These are phyloP conservation scores for Clunio marinus DNA, from an alignment of 2,888 invertebrate genomes.

Conservation along the genomic window DNA sequence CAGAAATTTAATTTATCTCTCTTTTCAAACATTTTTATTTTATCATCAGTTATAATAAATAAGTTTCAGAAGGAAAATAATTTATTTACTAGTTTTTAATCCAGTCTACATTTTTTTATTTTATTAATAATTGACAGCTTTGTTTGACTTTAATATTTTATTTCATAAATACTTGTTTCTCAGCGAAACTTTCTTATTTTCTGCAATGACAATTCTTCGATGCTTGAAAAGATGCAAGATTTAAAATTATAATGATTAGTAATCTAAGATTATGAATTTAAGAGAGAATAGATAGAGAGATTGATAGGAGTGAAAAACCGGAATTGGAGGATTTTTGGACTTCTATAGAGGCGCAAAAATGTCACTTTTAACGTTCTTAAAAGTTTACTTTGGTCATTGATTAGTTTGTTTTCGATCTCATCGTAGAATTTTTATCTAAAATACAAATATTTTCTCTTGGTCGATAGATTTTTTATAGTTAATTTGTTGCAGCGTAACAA, in stretches of 20 bases:
- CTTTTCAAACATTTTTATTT: too few relatives aligned
- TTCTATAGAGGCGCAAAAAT: too few relatives aligned
- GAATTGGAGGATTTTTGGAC: neutral
- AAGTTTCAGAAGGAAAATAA: too few relatives aligned
- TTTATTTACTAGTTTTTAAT: neutral
- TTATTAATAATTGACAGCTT: neutral
- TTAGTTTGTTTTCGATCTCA: neutral
- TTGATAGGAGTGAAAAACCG: neutral
- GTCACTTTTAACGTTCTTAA: conserved; percentile 9
- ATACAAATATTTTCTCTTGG: conserved; percentile 15
- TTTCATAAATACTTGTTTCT: too few relatives aligned
- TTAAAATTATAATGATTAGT: neutral
- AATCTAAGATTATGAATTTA: neutral
- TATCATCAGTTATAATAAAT: too few relatives aligned
- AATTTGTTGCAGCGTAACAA: neutral
- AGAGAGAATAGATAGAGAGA: neutral
- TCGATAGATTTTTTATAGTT: conserved; percentile 22
- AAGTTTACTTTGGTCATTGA: conserved; percentile 4
- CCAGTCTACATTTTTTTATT: conserved; percentile 1
- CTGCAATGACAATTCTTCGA: neutral
- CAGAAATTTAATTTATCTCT: too few relatives aligned
- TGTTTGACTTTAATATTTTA: too few relatives aligned
- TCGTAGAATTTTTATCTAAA: conserved; percentile 10
- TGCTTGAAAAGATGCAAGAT: neutral
- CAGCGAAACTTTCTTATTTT: neutral